These are phyloP conservation scores for Hypolimnas misippus DNA, from an alignment of 2,888 invertebrate genomes.

Conservation along the genomic window DNA sequence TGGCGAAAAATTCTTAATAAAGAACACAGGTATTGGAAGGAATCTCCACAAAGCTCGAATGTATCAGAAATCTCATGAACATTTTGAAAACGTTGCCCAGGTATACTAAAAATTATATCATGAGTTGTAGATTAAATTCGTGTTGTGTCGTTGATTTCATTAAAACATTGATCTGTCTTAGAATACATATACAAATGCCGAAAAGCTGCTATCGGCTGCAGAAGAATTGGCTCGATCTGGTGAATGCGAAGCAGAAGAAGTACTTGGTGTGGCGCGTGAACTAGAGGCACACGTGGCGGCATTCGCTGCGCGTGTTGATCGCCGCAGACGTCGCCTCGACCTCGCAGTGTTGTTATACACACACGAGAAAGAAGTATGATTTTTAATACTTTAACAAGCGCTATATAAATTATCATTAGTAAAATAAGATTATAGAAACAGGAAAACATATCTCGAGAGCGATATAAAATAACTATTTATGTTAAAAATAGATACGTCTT, in stretches of 20 bases:
- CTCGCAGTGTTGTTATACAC: constrained; percentile 97
- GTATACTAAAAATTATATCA: too few species aligned
- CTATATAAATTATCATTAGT: too few species aligned
- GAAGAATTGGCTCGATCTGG: constrained; percentile 98
- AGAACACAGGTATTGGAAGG: constrained; percentile 98
- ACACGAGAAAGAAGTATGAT: constrained; percentile 95
- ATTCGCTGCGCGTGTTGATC: constrained; percentile 96
- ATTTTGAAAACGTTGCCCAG: constrained; percentile 99
- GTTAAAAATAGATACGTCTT: too few species aligned
- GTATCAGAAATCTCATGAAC: constrained; percentile 98
- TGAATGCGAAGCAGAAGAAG: constrained; percentile 98
- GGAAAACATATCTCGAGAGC: too few species aligned
- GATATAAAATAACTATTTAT: too few species aligned
- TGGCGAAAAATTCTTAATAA: constrained; percentile 97
- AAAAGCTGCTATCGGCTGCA: constrained; percentile 97
- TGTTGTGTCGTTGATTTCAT: too few species aligned
- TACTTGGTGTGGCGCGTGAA: constrained; percentile 96
- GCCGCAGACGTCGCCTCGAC: constrained; percentile 94
- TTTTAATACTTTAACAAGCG: not conserved
- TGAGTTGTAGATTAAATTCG: too few species aligned
- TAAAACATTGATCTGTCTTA: constrained; percentile 62
- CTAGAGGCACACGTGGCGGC: constrained; percentile 96
- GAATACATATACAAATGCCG: constrained; percentile 99
- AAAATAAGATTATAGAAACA: too few species aligned
- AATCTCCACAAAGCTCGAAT: constrained; percentile 97